phyloP scores from a whole-genome alignment of 1,140 invertebrate genomes.

The Orius insidiosus region DNA sequence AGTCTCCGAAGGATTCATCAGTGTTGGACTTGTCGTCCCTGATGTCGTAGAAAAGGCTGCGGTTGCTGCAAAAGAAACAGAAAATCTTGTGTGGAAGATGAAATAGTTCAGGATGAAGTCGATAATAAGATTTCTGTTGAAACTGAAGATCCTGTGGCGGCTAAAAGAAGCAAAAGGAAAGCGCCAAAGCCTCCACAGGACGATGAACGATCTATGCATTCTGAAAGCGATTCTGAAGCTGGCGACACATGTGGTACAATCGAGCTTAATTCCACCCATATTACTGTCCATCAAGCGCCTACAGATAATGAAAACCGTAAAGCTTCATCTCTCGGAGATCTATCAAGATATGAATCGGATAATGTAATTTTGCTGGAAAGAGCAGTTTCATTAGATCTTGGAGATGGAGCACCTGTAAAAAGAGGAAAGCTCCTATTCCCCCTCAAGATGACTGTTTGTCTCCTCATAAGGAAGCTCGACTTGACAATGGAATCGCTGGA shows the following conservation, averaged over 20 bases:
- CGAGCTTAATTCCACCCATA: conserved; percentile 51
- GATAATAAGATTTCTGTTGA: conserved; percentile 11
- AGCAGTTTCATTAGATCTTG: conserved; percentile 64
- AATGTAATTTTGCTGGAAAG: conserved; percentile 42
- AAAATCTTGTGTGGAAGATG: conserved; percentile 13
- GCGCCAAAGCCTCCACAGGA: conserved; percentile 43
- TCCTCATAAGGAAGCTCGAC: conserved; percentile 37
- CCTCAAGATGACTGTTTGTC: conserved; percentile 24
- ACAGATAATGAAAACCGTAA: conserved; percentile 43
- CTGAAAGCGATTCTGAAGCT: too few relatives aligned
- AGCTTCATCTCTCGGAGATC: conserved; percentile 61
- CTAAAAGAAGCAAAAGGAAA: conserved; percentile 50
- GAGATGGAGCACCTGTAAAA: conserved; percentile 42
- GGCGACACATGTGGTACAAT: conserved; percentile 31
- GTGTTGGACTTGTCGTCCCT: conserved; percentile 28
- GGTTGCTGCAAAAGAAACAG: conserved; percentile 41
- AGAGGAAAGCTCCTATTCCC: conserved; percentile 40
- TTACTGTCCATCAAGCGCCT: conserved; percentile 49
- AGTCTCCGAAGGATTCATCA: conserved; percentile 9
- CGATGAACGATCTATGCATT: too few relatives aligned
- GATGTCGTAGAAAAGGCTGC: conserved; percentile 52
- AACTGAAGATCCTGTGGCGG: conserved; percentile 17
- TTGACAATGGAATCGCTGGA: conserved; percentile 30
- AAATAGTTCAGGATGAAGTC: conserved; percentile 15
- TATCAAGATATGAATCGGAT: conserved; percentile 48